Evolutionary conservation across 2,113 vertebrate genomes (phyloP), one percentile per base, ranked within the genome.

Genomic region (Gavialis gangeticus): DNA sequence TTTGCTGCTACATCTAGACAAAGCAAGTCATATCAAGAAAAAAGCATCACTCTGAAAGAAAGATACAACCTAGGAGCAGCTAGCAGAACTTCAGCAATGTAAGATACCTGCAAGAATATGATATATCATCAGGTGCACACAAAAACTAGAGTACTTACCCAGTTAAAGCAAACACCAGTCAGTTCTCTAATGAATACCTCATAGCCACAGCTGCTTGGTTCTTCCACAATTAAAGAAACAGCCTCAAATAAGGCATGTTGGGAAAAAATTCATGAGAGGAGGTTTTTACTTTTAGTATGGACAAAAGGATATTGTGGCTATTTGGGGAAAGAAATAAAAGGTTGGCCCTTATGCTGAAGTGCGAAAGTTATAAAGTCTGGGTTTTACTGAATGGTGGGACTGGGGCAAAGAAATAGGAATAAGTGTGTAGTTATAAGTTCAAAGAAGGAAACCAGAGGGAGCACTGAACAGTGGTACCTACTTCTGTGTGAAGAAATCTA

Each of bases 31-130:
- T 28, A 24, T 4, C 28, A 54, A 69, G 57, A 55, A 76, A 4
- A 0, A 0, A 86, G 46, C 5, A 5, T 87, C 55, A 54, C 2
- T 34, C 46, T 55, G 56, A 75, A 22, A 85, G 71, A 59, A 54
- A 57, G 12, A n/a, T 83, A 62, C 16, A 71, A 5, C 4, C 1
- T 54, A n/a, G 75, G 17, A 92, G 71, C 73, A 84, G 84, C 71
- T 75, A 90, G 3, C 1, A 9, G 3, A 69, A 19, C 34, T 77
- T 12, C 25, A 85, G 24, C 34, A 81, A 60, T 79, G 76, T 54
- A 79, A 75, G 14, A 4, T 64, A 13, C 10, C 55, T 75, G 16
- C 1, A 80, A 54, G 27, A 30, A 56, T 22, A 76, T 19, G 2
- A 3, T 73, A 3, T 16, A 3, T 79, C 27, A 79, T 12, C 25